Base-by-base conservation (phyloP, 1,140 invertebrate genomes). In the Thaumatotibia leucotreta region DNA sequence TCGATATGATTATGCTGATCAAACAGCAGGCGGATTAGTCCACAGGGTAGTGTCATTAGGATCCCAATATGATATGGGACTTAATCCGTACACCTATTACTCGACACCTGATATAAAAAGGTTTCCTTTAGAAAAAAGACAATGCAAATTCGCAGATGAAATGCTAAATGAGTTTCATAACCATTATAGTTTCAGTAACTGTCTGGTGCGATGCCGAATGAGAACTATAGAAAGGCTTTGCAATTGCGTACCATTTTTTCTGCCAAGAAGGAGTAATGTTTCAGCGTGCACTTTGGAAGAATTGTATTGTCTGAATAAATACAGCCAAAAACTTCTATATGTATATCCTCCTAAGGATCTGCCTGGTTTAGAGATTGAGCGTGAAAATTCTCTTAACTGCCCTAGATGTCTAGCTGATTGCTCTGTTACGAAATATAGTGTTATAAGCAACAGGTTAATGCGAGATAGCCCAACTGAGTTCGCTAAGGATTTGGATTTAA, bases 1-100 rank as follows among this genome's bases (percentile, higher is more conserved):
- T 52, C 50, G 50, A 4, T 52, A 52, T 20, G 50, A 52, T 52
- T 52, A 52, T 6, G 50, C 50, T n/a, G 50, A 52, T 52, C 50
- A 52, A 52, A 52, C 50, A 5, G 50, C 50, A 0, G 50, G 50
- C 9, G 50, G 50, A 8, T 11, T 52, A 11, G 50, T 52, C 10
- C 50, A 52, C 50, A 52, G 50, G n/a, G 50, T 52, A 4, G 23
- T 24, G 10, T 52, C 50, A 5, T 23, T 52, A 5, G 50, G 50
- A 23, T 27, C 20, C 20, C 50, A 52, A 8, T 52, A 52, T 27
- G 50, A 52, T 27, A 52, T 52, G 23, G 23, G 6, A n/a, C 9
- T 52, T 0, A 10, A 27, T 52, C 50, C 50, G 4, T 52, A 52
- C 23, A 3, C 50, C 11, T 52, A 52, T 14, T 52, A 52, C 22